Conservation (phyloP, 2,888 invertebrate species). For the Ctena decussata region DNA sequence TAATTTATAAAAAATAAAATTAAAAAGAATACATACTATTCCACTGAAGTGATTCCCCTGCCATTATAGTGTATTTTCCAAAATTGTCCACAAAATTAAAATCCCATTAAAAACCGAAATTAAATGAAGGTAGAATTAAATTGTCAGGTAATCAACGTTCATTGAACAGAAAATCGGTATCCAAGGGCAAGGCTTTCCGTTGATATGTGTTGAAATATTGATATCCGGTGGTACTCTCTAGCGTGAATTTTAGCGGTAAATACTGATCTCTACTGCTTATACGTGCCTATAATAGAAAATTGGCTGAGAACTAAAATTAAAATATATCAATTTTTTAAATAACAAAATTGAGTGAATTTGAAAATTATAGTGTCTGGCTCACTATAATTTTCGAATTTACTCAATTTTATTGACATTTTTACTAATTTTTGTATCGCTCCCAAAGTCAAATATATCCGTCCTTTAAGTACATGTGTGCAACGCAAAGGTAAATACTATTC, state of each 20-base stretch:
- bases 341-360: no score
- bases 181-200: constrained; percentile 56
- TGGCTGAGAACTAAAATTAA: no score
- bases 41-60: constrained; percentile 43
- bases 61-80: constrained; percentile 25
- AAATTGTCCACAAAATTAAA: constrained; percentile 29
- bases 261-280: neutral
- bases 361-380: no score
- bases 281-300: neutral
- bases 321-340: no score
- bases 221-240: constrained; percentile 52
- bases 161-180: constrained; percentile 39
- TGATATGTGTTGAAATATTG: constrained; percentile 61
- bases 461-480: constrained; percentile 6
- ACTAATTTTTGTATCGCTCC: no score
- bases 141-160: constrained; percentile 2
- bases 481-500: constrained; percentile 22
- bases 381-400: no score
- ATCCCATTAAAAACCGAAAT: constrained; percentile 51
- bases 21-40: constrained; percentile 48
- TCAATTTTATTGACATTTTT: no score
- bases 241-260: constrained; percentile 5
- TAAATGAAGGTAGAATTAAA: constrained; percentile 35
- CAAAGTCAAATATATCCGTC: no score
- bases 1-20: constrained; percentile 3